These are phyloP conservation scores for Samia ricini DNA, from an alignment of 1,140 invertebrate species.

Conservation along the genomic window DNA sequence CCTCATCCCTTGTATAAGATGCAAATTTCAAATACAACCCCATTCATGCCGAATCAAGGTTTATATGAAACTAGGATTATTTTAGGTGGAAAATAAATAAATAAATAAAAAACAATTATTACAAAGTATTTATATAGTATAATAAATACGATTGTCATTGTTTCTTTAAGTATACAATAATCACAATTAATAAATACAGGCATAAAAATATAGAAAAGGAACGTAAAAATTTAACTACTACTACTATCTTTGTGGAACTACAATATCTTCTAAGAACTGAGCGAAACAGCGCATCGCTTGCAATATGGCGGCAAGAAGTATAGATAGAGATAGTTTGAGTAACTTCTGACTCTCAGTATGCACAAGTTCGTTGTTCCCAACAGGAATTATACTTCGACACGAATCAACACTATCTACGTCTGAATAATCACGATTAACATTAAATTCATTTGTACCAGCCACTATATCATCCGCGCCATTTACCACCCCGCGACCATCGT, in stretches of 20 bases:
- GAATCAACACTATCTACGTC: constrained; percentile 54
- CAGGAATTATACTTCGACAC: constrained; percentile 67
- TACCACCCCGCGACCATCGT: constrained; percentile 33
- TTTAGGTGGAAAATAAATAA: no score
- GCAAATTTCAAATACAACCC: no score
- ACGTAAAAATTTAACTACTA: constrained; percentile 37
- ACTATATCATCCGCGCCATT: constrained; percentile 19
- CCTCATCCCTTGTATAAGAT: no score
- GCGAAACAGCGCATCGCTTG: constrained; percentile 73
- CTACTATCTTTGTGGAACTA: constrained; percentile 64
- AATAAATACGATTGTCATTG: constrained; percentile 54
- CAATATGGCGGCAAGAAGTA: constrained; percentile 61
- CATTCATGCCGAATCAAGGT: no score
- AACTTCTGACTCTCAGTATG: constrained; percentile 65
- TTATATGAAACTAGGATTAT: no score
- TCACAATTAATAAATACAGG: constrained; percentile 57
- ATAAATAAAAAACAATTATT: constrained; percentile 49
- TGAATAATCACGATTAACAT: constrained; percentile 59
- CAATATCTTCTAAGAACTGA: constrained; percentile 71
- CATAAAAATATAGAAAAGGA: constrained; percentile 54
- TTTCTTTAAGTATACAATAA: constrained; percentile 26
- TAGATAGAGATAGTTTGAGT: constrained; percentile 67
- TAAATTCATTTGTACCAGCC: constrained; percentile 56
- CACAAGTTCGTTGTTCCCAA: constrained; percentile 60
- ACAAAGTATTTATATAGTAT: constrained; percentile 57